phyloP scores from a whole-genome alignment of 1,140 invertebrate genomes.

The Pseudachorutes palmiensis region DNA sequence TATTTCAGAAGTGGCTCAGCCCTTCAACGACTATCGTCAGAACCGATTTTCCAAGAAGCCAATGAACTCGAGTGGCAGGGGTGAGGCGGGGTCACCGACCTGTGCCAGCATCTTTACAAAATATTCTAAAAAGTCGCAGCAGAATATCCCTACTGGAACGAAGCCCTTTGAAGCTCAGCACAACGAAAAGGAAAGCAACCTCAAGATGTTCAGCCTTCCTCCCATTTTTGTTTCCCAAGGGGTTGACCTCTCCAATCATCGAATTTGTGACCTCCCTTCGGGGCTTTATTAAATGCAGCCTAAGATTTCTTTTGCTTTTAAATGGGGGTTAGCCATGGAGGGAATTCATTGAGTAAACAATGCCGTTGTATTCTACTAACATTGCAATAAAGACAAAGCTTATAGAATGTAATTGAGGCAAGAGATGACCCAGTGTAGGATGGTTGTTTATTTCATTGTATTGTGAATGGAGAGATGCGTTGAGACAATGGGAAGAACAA shows the following conservation, averaged over 20 bases:
- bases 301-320: not conserved
- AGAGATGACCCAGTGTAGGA: too few relatives aligned
- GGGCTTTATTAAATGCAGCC: conserved; percentile 27
- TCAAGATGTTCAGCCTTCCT: conserved; percentile 36
- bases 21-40: conserved; percentile 31
- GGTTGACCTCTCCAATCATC: conserved; percentile 19
- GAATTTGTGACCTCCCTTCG: conserved; percentile 34
- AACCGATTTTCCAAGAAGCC: conserved; percentile 34
- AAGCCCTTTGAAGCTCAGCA: not conserved
- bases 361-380: not conserved
- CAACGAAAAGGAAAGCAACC: conserved; percentile 27
- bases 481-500: not conserved
- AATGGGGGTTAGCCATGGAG: too few relatives aligned
- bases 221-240: conserved; percentile 28
- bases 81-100: not conserved
- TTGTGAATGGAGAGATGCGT: not conserved
- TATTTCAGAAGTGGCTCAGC: too few relatives aligned
- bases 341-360: not conserved
- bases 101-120: conserved; percentile 24
- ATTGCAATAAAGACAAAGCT: too few relatives aligned
- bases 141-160: conserved; percentile 5
- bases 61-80: not conserved
- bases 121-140: conserved; percentile 30
- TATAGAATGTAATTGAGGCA: too few relatives aligned
- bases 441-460: not conserved